Base-by-base conservation (phyloP, 2,888 invertebrate species). In the Pheosia gnoma region DNA sequence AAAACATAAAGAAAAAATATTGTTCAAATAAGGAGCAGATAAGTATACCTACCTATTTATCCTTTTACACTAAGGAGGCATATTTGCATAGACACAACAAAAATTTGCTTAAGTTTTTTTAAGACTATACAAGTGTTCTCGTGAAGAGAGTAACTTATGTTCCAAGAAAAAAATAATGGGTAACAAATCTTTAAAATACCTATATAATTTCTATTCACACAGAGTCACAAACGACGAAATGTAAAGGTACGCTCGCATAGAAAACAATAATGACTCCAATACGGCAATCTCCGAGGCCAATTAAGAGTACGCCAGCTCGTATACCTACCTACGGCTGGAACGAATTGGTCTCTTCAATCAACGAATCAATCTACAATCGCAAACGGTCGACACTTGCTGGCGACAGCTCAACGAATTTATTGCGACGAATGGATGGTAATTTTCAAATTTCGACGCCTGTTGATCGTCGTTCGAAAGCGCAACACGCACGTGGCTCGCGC, bases 291-390 rank as follows among this genome's bases (percentile, higher is more conserved):
- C 89, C 87, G 87, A 77, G 82, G 77, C 89, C 91, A 93, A 93
- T 92, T 92, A 92, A 91, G 92, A 91, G 88, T 87, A 80, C 80
- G 82, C 85, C 84, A 81, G 83, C 80, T 71, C 76, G 87, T 86
- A 82, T 86, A 25, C 25, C 25, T 25, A 25, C 25, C 25, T 25
- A 86, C 75, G 86, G 84, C 87, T 86, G 85, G 85, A 91, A 90
- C 91, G 91, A 93, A 93, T 91, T 87, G 86, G 78, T 85, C 91
- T 91, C 92, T 92, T 92, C 93, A 92, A 93, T 93, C 93, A 93
- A 91, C 91, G 89, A 93, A 93, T 93, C 93, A 93, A 93, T 93
- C 92, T 88, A 88, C 89, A 88, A 91, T 92, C 89, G 89, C 87
- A 86, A 89, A 88, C 84, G 88, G 88, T 81, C 91, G 88, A 88